A percentile compares a stretch with the other conserved stretches of the same genome.
These are phyloP conservation scores for Smithornis capensis DNA, from an alignment of 2,113 vertebrate genomes.

Conservation along the genomic window DNA sequence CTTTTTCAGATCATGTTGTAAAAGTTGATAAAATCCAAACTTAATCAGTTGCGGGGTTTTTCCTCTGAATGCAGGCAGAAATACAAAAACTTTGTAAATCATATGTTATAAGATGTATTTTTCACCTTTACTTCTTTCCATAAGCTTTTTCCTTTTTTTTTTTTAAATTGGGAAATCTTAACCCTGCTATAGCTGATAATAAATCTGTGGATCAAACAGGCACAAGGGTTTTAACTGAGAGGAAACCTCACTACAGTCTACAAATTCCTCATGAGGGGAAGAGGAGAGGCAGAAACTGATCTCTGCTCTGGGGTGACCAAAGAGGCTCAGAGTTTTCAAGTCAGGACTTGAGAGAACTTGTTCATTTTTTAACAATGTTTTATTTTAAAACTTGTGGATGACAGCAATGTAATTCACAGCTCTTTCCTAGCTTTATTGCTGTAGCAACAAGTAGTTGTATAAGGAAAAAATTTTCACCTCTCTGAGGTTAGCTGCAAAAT, in stretches of 20 bases:
- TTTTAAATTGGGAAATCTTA: background rate
- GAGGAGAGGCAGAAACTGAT: too few species aligned
- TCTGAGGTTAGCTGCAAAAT: background rate
- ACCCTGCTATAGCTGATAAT: background rate
- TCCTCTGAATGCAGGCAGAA: background rate
- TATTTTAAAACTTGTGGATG: background rate
- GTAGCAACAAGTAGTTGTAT: background rate
- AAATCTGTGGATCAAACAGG: background rate
- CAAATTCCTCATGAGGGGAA: too few species aligned
- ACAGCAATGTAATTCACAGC: background rate
- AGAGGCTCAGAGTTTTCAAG: background rate
- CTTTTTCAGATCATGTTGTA: background rate
- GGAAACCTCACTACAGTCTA: too few species aligned
- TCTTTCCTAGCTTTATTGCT: background rate
- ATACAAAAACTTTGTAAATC: background rate
- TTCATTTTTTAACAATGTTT: background rate
- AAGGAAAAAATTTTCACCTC: background rate
- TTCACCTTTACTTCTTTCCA: background rate
- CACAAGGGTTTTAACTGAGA: background rate
- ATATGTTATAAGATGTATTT: background rate
- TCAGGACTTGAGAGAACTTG: background rate
- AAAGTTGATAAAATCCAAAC: background rate
- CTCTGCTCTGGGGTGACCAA: background rate
- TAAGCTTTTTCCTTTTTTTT: background rate
- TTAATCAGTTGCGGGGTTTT: background rate